These are phyloP conservation scores for Cryptotermes secundus DNA, from an alignment of 1,140 invertebrate species.

Conservation along the genomic window DNA sequence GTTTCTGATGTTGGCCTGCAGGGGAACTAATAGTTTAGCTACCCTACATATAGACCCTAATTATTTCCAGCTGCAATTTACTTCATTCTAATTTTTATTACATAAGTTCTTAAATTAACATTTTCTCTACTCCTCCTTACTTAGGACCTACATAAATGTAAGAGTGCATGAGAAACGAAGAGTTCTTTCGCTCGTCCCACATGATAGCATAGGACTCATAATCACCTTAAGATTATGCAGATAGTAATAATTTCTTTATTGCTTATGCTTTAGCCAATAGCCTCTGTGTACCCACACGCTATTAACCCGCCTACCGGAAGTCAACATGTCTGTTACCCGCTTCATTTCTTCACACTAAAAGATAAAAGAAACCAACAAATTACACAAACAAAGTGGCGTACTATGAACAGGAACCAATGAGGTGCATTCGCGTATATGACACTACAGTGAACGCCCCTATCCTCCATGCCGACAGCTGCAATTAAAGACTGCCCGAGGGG, in stretches of 20 bases:
- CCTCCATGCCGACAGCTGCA: background rate
- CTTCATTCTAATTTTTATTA: background rate
- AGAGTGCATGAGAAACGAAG: background rate
- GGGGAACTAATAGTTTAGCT: too few relatives aligned
- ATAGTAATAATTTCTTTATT: background rate
- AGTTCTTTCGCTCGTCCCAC: background rate
- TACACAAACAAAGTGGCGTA: background rate
- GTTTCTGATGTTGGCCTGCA: too few relatives aligned
- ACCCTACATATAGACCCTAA: too few relatives aligned
- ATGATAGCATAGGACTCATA: background rate
- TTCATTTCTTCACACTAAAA: background rate
- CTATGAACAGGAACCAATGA: background rate
- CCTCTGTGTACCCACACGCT: background rate
- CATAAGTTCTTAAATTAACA: background rate
- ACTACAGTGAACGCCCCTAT: background rate
- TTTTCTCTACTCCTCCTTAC: too few relatives aligned
- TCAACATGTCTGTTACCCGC: background rate
- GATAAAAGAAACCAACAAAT: background rate
- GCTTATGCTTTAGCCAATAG: background rate
- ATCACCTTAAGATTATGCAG: background rate
- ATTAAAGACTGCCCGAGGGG: background rate
- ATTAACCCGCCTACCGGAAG: conserved; percentile 1
- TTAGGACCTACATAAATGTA: background rate
- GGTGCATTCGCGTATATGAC: background rate
- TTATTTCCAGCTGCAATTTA: background rate